phyloP scores from a whole-genome alignment of 2,888 invertebrate genomes.

The Drosophila atripex region DNA sequence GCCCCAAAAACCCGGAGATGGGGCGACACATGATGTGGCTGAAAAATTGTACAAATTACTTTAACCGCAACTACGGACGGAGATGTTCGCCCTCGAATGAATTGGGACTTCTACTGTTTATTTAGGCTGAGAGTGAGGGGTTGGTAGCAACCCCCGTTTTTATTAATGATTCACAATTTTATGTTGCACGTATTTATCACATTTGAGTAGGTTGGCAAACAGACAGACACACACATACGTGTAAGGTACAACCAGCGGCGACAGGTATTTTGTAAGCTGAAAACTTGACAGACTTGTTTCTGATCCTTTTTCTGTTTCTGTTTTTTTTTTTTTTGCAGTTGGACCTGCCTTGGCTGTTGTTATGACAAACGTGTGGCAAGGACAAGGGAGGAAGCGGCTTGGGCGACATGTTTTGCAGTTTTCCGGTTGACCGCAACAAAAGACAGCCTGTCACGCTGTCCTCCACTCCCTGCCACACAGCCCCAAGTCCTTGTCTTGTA shows the following conservation, averaged over 20 bases:
- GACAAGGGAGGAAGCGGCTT: conserved; percentile 51
- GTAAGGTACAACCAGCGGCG: conserved; percentile 48
- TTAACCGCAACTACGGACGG: conserved; percentile 44
- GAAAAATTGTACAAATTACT: conserved; percentile 80
- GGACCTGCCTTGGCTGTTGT: conserved; percentile 40
- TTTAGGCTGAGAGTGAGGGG: conserved; percentile 51
- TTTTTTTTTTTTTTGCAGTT: conserved; percentile 30
- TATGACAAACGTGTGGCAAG: conserved; percentile 61
- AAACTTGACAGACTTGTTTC: conserved; percentile 82
- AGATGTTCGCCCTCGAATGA: conserved; percentile 58
- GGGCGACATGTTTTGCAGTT: conserved; percentile 81
- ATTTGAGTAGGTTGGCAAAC: conserved; percentile 59
- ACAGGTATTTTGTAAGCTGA: conserved; percentile 76
- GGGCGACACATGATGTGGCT: conserved; percentile 74
- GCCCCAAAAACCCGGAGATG: conserved; percentile 15
- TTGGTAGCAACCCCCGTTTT: conserved; percentile 57
- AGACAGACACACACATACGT: conserved; percentile 29
- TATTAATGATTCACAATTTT: conserved; percentile 80
- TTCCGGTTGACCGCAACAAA: conserved; percentile 83
- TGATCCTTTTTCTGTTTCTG: conserved; percentile 63
- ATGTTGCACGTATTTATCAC: conserved; percentile 72
- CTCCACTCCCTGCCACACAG: neutral
- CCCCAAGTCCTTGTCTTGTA: conserved; percentile 50
- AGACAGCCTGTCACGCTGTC: conserved; percentile 82
- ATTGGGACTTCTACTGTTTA: conserved; percentile 69